Evolutionary conservation across 1,140 invertebrate species (phyloP), one percentile per base, ranked within the genome.

Genomic region (Drosophila subpulchrella): DNA sequence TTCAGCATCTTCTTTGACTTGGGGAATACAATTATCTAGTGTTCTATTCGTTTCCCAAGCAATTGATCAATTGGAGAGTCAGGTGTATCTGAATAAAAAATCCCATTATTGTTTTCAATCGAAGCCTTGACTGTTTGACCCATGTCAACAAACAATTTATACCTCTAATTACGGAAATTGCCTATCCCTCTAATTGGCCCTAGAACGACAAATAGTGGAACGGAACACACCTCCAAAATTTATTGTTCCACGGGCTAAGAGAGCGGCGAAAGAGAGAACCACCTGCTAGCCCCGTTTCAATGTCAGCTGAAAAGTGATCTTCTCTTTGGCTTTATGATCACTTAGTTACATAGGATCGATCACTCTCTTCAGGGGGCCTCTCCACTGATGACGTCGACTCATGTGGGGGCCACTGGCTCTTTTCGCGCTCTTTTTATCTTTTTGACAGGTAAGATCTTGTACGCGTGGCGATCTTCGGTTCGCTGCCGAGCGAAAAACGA

Each of bases 391-490:
- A 53, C 41, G 47, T 46, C 38, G 27, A 10, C 36, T 27, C 62
- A 72, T 72, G 48, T 59, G 38, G 13, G 15, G 54, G 27, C 20
- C 34, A 15, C 50, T 48, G 30, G 38, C n/a, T 7, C 36, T 13
- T n/a, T 13, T 34, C 10, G 10, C 34, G 13, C 27, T 39, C 39
- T 54, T 24, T 20, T 15, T 6, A 20, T 11, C 32, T 6, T 8
- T 4, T 30, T 4, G 8, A 36, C 73, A 75, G 63, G 74, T 77
- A 44, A 34, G 50, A 56, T 58, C 54, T 77, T 82, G 82, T 61
- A 70, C 71, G 68, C 83, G 83, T 86, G 83, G 83, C 83, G 83
- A 79, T 86, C 83, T 10, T 66, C 62, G 60, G 75, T 81, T 76
- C 51, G 62, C 34, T 38, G 54, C 15, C 39, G 17, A 38, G 11